phyloP scores from a whole-genome alignment of 2,797 vertebrate genomes.

The Enteromius viviparus region DNA sequence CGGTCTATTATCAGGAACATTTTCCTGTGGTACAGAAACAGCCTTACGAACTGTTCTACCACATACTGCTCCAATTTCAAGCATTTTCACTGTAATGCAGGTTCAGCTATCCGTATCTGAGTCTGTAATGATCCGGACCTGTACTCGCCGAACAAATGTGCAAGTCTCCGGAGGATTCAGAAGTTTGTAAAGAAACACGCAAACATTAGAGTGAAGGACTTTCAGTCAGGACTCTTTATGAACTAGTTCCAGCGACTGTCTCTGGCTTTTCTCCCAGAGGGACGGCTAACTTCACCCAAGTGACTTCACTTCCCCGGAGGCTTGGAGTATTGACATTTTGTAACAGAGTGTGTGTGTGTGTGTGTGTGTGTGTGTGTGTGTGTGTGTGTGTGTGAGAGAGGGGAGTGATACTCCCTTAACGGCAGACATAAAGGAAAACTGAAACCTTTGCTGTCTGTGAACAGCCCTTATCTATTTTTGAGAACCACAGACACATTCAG shows the following conservation, averaged over 20 bases:
- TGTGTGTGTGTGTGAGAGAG: background rate
- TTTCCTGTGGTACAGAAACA: constrained; percentile 16
- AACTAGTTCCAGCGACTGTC: constrained; percentile 40
- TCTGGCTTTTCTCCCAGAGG: constrained; percentile 41
- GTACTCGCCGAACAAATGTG: constrained; percentile 1
- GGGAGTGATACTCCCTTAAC: constrained; percentile 1
- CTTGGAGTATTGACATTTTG: constrained; percentile 41
- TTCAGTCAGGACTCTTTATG: constrained; percentile 24
- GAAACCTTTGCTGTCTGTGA: constrained; percentile 38
- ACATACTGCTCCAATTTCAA: constrained; percentile 35
- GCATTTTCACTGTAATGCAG: constrained; percentile 38
- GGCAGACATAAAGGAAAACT: constrained; percentile 30
- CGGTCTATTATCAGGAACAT: constrained; percentile 27
- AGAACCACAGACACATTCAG: background rate
- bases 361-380: constrained; percentile 2
- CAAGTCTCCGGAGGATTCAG: constrained; percentile 24
- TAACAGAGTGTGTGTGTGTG: constrained; percentile 17
- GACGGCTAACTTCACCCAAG: constrained; percentile 46
- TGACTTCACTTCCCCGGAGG: constrained; percentile 44
- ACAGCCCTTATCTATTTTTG: constrained; percentile 32
- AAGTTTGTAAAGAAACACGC: constrained; percentile 30
- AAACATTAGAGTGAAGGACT: constrained; percentile 28
- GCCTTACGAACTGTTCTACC: constrained; percentile 21
- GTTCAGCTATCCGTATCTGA: constrained; percentile 36
- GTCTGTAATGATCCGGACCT: constrained; percentile 41